These are phyloP conservation scores for Chymomyza amoena DNA, from an alignment of 2,888 invertebrate species.

Conservation along the genomic window DNA sequence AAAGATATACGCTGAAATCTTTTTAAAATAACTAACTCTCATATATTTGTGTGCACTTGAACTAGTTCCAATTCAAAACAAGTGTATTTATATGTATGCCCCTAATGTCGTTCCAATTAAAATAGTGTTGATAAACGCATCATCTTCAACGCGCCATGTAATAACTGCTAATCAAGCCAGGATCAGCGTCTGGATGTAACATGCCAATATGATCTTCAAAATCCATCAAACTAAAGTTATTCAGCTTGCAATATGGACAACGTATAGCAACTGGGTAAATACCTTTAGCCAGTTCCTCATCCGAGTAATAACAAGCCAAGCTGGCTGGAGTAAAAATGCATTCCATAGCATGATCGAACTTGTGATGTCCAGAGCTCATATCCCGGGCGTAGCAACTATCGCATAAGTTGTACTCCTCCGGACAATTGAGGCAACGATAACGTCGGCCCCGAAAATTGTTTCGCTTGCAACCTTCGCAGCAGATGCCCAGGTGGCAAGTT, in stretches of 20 bases:
- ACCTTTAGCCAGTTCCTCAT: background rate
- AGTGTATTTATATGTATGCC: slow-evolving; percentile 4
- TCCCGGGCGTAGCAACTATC: slow-evolving; percentile 24
- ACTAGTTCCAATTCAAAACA: slow-evolving; percentile 14
- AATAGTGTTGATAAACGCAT: background rate
- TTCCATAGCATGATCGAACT: slow-evolving; percentile 32
- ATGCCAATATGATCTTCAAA: slow-evolving; percentile 12
- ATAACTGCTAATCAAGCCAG: slow-evolving; percentile 9
- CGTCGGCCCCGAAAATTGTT: slow-evolving; percentile 21
- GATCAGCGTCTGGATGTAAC: slow-evolving; percentile 20
- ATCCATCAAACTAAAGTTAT: slow-evolving; percentile 18
- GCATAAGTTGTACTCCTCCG: slow-evolving; percentile 21
- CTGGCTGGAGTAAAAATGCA: slow-evolving; percentile 16
- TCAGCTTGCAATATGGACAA: slow-evolving; percentile 22
- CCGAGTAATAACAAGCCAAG: background rate
- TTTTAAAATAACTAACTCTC: background rate
- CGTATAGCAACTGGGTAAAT: slow-evolving; percentile 8
- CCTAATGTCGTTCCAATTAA: background rate
- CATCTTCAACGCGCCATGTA: background rate
- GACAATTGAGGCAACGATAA: slow-evolving; percentile 25
- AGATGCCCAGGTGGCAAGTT: slow-evolving; percentile 19
- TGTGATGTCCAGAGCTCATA: slow-evolving; percentile 21
- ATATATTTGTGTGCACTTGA: background rate
- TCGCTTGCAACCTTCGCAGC: slow-evolving; percentile 20
- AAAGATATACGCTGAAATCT: background rate